phyloP scores from a whole-genome alignment of 2,113 vertebrate genomes.

The Callionymus lyra region DNA sequence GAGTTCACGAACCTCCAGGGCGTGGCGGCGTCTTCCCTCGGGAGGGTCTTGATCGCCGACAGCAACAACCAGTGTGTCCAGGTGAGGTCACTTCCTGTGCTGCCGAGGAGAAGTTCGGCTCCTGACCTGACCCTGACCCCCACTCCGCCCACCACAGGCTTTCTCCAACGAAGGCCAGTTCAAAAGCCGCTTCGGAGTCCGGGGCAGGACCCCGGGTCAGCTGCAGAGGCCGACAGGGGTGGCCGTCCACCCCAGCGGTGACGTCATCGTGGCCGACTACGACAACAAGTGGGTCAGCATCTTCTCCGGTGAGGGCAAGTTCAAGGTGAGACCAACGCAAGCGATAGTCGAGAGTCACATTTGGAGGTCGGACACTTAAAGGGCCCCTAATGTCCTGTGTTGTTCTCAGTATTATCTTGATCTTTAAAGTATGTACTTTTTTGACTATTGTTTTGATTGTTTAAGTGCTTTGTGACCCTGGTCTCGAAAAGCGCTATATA shows the following conservation, averaged over 20 bases:
- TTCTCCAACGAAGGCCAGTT: constrained; percentile 94
- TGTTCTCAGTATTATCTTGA: too few species aligned
- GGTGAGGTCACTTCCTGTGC: constrained; percentile 59
- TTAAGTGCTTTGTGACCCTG: too few species aligned
- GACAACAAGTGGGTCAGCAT: constrained; percentile 99
- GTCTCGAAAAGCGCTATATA: not conserved
- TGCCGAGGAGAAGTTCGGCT: not conserved
- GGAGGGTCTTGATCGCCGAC: constrained; percentile 92
- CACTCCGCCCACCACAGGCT: constrained; percentile 64
- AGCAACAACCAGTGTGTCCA: constrained; percentile 99
- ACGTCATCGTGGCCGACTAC: constrained; percentile 96
- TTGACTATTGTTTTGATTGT: too few species aligned
- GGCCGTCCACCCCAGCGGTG: constrained; percentile 87
- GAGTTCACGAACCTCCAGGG: constrained; percentile 98
- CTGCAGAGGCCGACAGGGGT: constrained; percentile 91
- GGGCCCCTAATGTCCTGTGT: too few species aligned
- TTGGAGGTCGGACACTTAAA: too few species aligned
- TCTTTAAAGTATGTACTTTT: too few species aligned
- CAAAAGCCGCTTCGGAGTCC: constrained; percentile 88
- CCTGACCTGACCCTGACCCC: too few species aligned
- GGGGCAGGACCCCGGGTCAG: constrained; percentile 89
- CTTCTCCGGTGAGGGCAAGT: constrained; percentile 93
- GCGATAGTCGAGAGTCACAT: not conserved
- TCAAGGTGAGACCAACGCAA: constrained; percentile 72
- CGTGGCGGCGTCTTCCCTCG: constrained; percentile 81